Conservation (phyloP, 2,113 vertebrate species). For the Aplodontia rufa region DNA sequence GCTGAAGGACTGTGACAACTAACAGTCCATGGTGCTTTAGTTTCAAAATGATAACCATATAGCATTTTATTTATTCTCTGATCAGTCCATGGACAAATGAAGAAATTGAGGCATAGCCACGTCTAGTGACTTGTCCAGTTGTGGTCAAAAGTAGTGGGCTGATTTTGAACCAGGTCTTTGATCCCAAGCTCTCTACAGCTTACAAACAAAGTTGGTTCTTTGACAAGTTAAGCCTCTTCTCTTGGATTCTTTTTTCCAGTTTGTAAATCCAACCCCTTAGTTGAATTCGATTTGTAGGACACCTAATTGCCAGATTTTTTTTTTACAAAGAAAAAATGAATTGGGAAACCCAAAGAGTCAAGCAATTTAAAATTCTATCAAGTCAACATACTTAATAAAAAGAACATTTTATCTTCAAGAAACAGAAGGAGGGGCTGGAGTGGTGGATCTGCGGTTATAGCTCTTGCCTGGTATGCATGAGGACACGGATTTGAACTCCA, state of each 20-base stretch:
- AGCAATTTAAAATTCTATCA: slow-evolving; percentile 39
- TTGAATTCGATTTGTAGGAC: neutral
- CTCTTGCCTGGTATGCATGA: no score
- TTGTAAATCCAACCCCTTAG: no score
- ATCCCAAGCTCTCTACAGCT: neutral
- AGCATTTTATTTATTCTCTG: neutral
- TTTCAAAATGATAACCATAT: neutral
- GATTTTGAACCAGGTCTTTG: slow-evolving; percentile 8
- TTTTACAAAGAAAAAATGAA: neutral
- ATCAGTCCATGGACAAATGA: neutral
- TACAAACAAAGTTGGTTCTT: slow-evolving; percentile 13
- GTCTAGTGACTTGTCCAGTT: neutral
- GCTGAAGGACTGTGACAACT: neutral
- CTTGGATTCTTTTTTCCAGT: slow-evolving; percentile 17
- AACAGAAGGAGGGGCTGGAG: no score
- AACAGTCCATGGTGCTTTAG: neutral
- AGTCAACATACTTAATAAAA: neutral
- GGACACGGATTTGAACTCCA: no score
- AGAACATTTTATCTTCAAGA: slow-evolving; percentile 30
- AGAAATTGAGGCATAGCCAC: neutral
- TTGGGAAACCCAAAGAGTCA: neutral
- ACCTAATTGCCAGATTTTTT: neutral
- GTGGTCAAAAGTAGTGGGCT: neutral
- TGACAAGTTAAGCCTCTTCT: neutral
- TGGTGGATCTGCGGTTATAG: no score